A percentile compares a stretch with the other conserved stretches of the same genome.
phyloP scores from a whole-genome alignment of 2,113 vertebrate species.

The Paracanthobrama guichenoti region DNA sequence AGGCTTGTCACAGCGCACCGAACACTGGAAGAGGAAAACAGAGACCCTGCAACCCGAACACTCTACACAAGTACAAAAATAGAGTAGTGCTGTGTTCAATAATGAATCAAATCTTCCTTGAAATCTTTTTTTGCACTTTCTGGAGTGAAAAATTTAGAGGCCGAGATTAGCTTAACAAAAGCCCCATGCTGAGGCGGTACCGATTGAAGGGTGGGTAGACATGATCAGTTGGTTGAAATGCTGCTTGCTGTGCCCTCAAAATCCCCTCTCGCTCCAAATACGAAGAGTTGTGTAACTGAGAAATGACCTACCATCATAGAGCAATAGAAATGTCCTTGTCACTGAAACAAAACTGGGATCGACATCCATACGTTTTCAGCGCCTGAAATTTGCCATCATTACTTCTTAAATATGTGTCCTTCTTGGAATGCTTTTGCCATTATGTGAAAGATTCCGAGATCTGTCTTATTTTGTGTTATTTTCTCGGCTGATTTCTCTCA shows the following conservation, averaged over 20 bases:
- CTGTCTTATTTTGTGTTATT: slow-evolving; percentile 40
- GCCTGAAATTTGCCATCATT: slow-evolving; percentile 9
- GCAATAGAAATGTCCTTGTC: not conserved
- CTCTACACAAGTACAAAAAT: slow-evolving; percentile 45
- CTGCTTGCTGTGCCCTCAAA: slow-evolving; percentile 47
- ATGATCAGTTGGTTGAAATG: slow-evolving; percentile 39
- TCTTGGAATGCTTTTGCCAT: not conserved
- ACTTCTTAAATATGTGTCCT: slow-evolving; percentile 1
- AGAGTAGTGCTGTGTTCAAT: slow-evolving; percentile 52
- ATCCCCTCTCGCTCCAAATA: slow-evolving; percentile 59
- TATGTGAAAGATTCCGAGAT: not conserved
- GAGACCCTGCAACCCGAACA: slow-evolving; percentile 43
- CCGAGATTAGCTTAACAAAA: slow-evolving; percentile 59
- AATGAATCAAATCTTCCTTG: slow-evolving; percentile 53
- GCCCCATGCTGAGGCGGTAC: slow-evolving; percentile 42
- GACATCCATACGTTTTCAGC: not conserved
- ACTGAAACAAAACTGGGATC: not conserved
- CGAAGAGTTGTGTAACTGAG: slow-evolving; percentile 50
- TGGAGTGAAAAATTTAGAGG: slow-evolving; percentile 45
- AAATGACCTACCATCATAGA: not conserved
- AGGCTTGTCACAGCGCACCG: slow-evolving; percentile 48
- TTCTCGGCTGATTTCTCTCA: slow-evolving; percentile 37
- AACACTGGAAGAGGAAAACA: slow-evolving; percentile 49
- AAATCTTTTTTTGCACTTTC: slow-evolving; percentile 47
- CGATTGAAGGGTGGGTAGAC: slow-evolving; percentile 36